Percentiles rank a stretch among this genome's conserved stretches.
Conservation (phyloP, 2,797 vertebrate genomes). For the Coilia nasus region DNA sequence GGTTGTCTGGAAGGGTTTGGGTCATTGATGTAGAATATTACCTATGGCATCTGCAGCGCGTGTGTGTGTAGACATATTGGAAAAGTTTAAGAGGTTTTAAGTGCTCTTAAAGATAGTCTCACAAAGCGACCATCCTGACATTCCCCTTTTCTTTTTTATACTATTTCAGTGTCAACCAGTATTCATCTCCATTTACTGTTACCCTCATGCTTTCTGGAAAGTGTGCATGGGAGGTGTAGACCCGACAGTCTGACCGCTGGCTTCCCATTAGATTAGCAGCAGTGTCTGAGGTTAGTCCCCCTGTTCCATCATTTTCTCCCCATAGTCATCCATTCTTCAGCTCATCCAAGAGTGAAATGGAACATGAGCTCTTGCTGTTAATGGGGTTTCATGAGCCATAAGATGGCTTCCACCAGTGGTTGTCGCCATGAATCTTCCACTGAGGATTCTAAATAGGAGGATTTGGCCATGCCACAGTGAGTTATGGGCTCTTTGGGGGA, state of each 20-base stretch:
- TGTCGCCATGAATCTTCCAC: slow-evolving; percentile 70
- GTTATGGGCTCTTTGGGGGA: slow-evolving; percentile 37
- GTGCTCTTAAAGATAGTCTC: neutral
- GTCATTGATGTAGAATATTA: neutral
- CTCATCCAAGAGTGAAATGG: slow-evolving; percentile 74
- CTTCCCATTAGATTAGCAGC: slow-evolving; percentile 58
- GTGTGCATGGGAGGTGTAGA: slow-evolving; percentile 46
- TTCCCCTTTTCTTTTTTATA: neutral
- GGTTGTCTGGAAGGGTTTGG: neutral
- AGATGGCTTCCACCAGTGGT: slow-evolving; percentile 71
- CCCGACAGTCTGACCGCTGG: slow-evolving; percentile 56
- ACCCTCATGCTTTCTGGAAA: slow-evolving; percentile 40
- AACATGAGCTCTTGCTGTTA: slow-evolving; percentile 70
- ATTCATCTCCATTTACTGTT: neutral
- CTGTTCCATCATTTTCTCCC: slow-evolving; percentile 44
- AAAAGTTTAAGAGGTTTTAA: neutral
- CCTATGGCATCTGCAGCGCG: neutral
- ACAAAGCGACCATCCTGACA: neutral
- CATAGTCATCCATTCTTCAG: slow-evolving; percentile 66
- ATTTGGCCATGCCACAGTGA: slow-evolving; percentile 43
- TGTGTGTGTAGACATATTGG: neutral
- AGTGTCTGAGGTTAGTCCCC: slow-evolving; percentile 45
- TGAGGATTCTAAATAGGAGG: slow-evolving; percentile 51
- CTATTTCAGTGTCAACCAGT: neutral
- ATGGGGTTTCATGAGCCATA: slow-evolving; percentile 75